Evolutionary conservation across 2,113 vertebrate species (phyloP).

Genomic region (Muscicapa adusta): DNA sequence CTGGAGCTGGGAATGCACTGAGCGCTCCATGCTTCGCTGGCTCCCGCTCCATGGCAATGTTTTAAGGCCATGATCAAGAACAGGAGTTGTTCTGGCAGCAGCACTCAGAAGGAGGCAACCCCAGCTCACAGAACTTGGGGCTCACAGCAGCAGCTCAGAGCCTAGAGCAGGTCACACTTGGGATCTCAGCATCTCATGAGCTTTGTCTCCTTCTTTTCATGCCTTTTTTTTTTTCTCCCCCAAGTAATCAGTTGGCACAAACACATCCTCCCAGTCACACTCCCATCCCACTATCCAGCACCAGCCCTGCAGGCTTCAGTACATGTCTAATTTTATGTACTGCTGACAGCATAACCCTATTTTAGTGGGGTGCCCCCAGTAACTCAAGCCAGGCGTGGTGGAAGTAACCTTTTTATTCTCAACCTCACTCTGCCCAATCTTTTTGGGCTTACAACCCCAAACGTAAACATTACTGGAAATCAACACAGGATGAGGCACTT

Average conservation of each 20-base stretch:
- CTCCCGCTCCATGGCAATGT: not conserved
- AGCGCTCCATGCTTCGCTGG: not conserved
- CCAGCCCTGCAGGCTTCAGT: not conserved
- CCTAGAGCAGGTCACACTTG: not conserved
- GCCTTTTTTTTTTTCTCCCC: not conserved
- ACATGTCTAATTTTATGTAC: not conserved
- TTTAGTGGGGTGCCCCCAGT: not conserved
- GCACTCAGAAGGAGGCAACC: not conserved
- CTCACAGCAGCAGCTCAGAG: not conserved
- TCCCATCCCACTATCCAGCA: not conserved
- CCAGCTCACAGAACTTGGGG: not conserved
- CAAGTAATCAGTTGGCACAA: not conserved
- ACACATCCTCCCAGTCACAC: not conserved
- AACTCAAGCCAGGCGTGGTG: rapidly evolving
- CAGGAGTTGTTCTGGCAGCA: not conserved
- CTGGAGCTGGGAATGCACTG: not conserved
- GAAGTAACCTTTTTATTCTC: not conserved
- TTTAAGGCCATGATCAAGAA: not conserved
- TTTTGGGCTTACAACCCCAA: not conserved
- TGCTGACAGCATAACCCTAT: not conserved
- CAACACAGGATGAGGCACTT: not conserved
- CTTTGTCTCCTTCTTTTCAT: not conserved
- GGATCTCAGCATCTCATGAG: not conserved
- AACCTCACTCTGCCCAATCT: not conserved
- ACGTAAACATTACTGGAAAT: not conserved